Evolutionary conservation across 2,888 invertebrate species (phyloP), one percentile per base, ranked within the genome.

Genomic region (Campopleginae sp.): DNA sequence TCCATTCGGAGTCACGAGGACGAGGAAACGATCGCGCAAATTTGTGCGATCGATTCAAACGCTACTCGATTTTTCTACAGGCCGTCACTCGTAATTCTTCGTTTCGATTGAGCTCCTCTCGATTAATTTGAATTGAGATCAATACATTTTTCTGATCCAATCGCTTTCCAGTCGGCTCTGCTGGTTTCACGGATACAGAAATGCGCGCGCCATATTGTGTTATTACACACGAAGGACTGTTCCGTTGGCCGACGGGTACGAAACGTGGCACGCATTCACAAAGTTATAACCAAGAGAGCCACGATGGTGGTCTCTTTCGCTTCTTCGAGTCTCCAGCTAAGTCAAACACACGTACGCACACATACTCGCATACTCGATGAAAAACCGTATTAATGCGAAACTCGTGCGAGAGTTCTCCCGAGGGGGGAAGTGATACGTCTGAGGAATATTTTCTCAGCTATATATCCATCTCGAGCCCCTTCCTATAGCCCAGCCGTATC

Each of bases 341-440:
- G 61, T 38, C 74, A 42, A 42, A 42, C 74, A 63, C 54, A 54
- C 33, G 31, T 54, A 54, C n/a, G 19, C 27, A 66, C 71, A 33
- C 63, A 33, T 4, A 81, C 23, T 58, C 23, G 33, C 17, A 72
- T 51, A 54, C 27, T 61, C 76, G 74, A 72, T 58, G 81, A 84
- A 85, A 85, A 84, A 85, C 79, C 75, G 80, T 83, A 87, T 87
- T 87, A 83, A 85, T 87, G 82, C 85, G 78, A 81, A 80, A 87
- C 86, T 83, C 85, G 83, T 87, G 85, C 83, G 86, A 81, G 54
- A 79, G 72, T 48, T 65, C 42, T 68, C 75, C 74, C 66, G 23
- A n/a, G 77, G 71, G 72, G 85, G 46, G 42, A 72, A 75, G 85
- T 75, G 82, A 85, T 83, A 80, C 86, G 82, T 85, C 82, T 83